phyloP scores from a whole-genome alignment of 2,113 vertebrate species.

The Ibidorhyncha struthersii region DNA sequence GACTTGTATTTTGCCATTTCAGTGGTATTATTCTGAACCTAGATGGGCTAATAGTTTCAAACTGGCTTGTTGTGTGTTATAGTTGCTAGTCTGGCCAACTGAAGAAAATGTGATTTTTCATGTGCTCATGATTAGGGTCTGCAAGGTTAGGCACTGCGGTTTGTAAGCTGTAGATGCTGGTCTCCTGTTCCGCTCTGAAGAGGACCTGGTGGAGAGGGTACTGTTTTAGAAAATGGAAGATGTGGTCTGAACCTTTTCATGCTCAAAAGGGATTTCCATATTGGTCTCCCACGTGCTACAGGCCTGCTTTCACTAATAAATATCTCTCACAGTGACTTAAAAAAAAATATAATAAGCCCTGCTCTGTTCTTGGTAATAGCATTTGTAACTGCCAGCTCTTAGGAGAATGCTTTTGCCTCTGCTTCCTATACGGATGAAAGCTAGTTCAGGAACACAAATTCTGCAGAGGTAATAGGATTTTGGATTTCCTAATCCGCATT shows the following conservation, averaged over 20 bases:
- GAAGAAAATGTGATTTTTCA: background rate
- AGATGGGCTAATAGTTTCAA: background rate
- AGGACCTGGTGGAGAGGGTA: background rate
- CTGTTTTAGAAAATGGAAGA: background rate
- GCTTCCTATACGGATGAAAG: background rate
- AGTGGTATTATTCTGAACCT: background rate
- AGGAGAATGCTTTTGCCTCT: background rate
- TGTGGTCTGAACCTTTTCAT: background rate
- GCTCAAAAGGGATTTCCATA: background rate
- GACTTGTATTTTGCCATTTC: background rate
- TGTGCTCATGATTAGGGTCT: background rate
- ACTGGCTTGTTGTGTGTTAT: background rate
- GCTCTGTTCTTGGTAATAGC: background rate
- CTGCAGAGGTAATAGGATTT: background rate
- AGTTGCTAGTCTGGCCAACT: background rate
- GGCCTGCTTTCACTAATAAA: background rate
- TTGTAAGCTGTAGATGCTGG: background rate
- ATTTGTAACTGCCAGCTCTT: background rate
- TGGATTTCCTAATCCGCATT: background rate
- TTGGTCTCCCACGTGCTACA: background rate
- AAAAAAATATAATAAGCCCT: background rate
- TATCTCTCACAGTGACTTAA: background rate
- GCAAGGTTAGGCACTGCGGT: background rate
- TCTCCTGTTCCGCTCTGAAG: background rate
- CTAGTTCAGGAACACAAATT: background rate